Percentiles rank a stretch among this genome's conserved stretches.
These are phyloP conservation scores for Carollia perspicillata DNA, from an alignment of 2,113 vertebrate species.

Conservation along the genomic window DNA sequence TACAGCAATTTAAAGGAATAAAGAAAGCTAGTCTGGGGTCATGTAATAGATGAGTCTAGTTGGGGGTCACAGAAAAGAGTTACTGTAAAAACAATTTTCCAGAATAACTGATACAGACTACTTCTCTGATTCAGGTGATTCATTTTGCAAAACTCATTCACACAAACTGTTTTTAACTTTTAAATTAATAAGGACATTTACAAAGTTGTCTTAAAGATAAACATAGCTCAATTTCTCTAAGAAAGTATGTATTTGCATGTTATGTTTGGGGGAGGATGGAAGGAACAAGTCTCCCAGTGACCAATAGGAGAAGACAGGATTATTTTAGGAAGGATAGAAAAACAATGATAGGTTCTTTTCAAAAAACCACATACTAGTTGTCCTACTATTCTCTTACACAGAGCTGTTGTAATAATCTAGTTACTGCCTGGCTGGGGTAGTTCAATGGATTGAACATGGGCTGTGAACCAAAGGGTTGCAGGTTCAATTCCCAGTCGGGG, in stretches of 20 bases:
- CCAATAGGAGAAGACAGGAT: not conserved
- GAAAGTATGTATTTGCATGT: not conserved
- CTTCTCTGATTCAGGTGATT: not conserved
- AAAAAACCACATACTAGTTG: not conserved
- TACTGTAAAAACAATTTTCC: not conserved
- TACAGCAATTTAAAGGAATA: not conserved
- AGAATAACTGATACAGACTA: not conserved
- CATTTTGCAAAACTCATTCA: not conserved
- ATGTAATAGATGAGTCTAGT: not conserved
- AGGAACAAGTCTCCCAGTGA: not conserved
- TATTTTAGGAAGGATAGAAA: not conserved
- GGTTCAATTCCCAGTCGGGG: no score
- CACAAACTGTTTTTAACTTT: not conserved
- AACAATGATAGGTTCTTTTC: not conserved
- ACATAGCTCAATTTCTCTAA: not conserved
- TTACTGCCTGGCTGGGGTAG: not conserved
- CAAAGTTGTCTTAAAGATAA: not conserved
- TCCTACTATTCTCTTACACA: not conserved
- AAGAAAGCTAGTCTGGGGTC: not conserved
- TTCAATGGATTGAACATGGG: no score
- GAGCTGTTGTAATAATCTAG: not conserved
- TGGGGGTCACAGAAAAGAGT: not conserved
- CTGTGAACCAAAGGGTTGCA: no score
- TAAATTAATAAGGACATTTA: not conserved
- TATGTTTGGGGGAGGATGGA: not conserved